These are phyloP conservation scores for Pedionomus torquatus DNA, from an alignment of 2,113 vertebrate species.

Conservation along the genomic window DNA sequence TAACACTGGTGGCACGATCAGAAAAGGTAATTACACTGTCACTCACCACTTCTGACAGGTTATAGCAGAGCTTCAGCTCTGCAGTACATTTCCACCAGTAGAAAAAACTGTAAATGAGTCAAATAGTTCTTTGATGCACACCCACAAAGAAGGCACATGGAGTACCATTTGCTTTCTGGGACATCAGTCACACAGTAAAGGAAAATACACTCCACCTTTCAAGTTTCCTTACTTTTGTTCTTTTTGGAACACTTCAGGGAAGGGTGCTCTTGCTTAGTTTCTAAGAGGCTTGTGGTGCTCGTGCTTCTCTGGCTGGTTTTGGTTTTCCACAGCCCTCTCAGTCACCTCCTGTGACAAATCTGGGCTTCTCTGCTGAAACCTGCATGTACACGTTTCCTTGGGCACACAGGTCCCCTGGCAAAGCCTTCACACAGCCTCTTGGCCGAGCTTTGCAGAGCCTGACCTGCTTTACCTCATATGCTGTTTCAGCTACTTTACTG, in stretches of 20 bases:
- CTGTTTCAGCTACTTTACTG: background rate
- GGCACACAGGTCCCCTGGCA: background rate
- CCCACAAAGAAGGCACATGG: background rate
- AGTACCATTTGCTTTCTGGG: background rate
- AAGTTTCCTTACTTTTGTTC: background rate
- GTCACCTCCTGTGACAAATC: background rate
- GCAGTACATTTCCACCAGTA: background rate
- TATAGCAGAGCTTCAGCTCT: background rate
- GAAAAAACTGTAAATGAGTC: conserved; percentile 5
- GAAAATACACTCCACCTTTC: background rate
- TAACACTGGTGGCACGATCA: background rate
- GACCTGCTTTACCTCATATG: background rate
- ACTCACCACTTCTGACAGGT: background rate
- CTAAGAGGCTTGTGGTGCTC: background rate
- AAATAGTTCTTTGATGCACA: background rate
- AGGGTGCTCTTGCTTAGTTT: background rate
- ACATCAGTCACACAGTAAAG: background rate
- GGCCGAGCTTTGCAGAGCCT: background rate
- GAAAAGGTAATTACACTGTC: background rate
- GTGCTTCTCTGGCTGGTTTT: background rate
- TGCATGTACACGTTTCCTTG: background rate
- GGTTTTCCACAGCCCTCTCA: background rate
- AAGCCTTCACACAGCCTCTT: background rate
- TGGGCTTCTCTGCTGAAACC: background rate
- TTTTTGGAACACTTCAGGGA: background rate